Evolutionary conservation across 2,797 vertebrate genomes (phyloP), one percentile per base, ranked within the genome.

Genomic region (Pogonophryne albipinna): DNA sequence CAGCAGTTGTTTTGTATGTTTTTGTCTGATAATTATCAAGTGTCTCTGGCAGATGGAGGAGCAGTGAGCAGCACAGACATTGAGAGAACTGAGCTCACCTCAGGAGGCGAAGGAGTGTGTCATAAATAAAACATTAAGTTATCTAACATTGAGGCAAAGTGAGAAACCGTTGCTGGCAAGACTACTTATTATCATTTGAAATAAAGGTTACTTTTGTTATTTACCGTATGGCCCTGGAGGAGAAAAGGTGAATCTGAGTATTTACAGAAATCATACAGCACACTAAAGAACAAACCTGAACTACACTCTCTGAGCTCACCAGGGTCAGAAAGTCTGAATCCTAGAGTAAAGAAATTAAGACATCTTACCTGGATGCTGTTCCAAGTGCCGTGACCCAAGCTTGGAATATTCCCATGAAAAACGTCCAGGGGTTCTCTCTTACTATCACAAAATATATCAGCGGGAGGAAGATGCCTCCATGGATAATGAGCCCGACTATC

Each of bases 311-410:
- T 56, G 56, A 8, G 42, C 23, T 60, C 52, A 47, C 41, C 0
- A 5, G 17, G 13, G 55, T 62, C 45, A 44, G 2, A 51, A 6
- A 59, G n/a, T 10, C 34, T 42, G 13, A 68, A 56, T 44, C 41
- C 5, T 23, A 23, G 1, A 68, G 55, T 34, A 34, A 10, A n/a
- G 58, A 20, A 53, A 44, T 0, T 1, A 38, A 60, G 19, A 13
- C 44, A 50, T 67, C 85, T 15, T 97, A 99, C 98, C 98, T 99
- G 91, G 98, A 99, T 31, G 98, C 98, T n/a, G 98, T 99, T 82
- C 98, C 98, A 17, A 99, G 92, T 6, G 98, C 98, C 2, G 98
- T 99, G 91, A 99, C 97, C 98, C 98, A 99, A 11, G 98, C 98
- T 87, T 99, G 98, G 92, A 99, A 99, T 78, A 99, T 95, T 44